These are phyloP conservation scores for Apamea crenata DNA, from an alignment of 2,888 invertebrate genomes.

Conservation along the genomic window DNA sequence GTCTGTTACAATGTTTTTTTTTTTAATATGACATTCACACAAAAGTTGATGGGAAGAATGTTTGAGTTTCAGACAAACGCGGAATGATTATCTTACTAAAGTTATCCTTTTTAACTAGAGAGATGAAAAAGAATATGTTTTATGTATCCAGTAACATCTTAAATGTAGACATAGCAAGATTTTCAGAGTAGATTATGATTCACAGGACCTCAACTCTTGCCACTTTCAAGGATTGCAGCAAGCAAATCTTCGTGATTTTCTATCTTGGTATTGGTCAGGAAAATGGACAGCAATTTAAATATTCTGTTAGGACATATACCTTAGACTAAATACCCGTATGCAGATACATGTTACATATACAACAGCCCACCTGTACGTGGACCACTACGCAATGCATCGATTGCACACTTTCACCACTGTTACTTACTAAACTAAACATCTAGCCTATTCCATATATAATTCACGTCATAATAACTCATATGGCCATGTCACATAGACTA, in stretches of 20 bases:
- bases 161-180: not conserved
- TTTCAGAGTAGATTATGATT: not conserved
- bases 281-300: conserved; percentile 27
- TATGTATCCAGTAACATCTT: not conserved
- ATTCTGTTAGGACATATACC: conserved; percentile 30
- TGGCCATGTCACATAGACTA: conserved; percentile 56
- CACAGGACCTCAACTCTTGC: not conserved
- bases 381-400: conserved; percentile 57
- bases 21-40: not conserved
- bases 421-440: conserved; percentile 52
- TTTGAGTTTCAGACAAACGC: not conserved
- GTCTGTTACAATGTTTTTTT: not conserved
- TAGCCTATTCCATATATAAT: conserved; percentile 52
- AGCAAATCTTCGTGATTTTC: not conserved
- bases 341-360: conserved; percentile 53
- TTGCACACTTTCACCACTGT: conserved; percentile 62
- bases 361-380: conserved; percentile 53
- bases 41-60: not conserved
- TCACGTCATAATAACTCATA: conserved; percentile 53
- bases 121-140: not conserved
- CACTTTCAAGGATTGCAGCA: not conserved
- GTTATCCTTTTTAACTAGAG: not conserved
- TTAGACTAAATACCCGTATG: conserved; percentile 44
- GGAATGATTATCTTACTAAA: not conserved
- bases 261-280: not conserved